These are phyloP conservation scores for Pipra filicauda DNA, from an alignment of 2,113 vertebrate species.

Conservation along the genomic window DNA sequence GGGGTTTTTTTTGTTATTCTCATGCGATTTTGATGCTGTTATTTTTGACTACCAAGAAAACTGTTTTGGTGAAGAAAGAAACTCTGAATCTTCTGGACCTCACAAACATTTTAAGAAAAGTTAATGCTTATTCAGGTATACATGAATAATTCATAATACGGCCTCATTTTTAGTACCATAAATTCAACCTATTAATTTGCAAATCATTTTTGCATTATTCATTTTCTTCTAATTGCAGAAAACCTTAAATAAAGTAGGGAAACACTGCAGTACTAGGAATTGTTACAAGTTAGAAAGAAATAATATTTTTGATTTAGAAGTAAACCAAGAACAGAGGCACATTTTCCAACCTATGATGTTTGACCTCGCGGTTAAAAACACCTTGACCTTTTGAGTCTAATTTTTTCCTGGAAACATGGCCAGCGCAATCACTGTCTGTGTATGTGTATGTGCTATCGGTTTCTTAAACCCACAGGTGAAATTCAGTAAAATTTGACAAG, in stretches of 20 bases:
- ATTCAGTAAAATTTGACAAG: neutral
- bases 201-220: slow-evolving; percentile 55
- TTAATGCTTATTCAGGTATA: neutral
- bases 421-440: neutral
- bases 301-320: neutral
- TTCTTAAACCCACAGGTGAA: neutral
- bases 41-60: neutral
- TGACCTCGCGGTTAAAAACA: neutral
- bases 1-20: neutral
- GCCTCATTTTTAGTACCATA: slow-evolving; percentile 18
- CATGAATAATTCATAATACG: slow-evolving; percentile 51
- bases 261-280: neutral
- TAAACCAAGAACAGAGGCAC: neutral
- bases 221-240: slow-evolving; percentile 48
- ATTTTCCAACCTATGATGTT: neutral
- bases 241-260: slow-evolving; percentile 26
- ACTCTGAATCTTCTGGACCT: neutral
- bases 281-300: slow-evolving; percentile 5
- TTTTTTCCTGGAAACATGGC: neutral
- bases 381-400: neutral
- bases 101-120: neutral
- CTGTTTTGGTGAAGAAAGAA: neutral
- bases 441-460: fast-evolving
- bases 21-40: neutral
- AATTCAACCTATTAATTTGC: slow-evolving; percentile 41